Percentiles rank a stretch among this genome's conserved stretches.
Evolutionary conservation across 2,888 invertebrate genomes (phyloP).

Genomic region (Pimpla rufipes): DNA sequence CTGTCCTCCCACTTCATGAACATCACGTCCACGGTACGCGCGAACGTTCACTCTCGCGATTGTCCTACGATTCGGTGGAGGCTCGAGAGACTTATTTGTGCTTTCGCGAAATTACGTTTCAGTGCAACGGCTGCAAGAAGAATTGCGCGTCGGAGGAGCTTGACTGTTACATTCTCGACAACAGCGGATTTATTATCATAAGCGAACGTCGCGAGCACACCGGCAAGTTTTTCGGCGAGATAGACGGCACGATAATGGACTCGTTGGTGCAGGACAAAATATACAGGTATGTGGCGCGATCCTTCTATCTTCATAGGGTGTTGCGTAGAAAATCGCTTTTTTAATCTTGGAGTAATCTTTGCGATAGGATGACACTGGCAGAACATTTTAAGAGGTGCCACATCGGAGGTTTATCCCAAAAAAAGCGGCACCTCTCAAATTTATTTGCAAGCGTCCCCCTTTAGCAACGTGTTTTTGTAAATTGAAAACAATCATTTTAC

Average conservation of each 20-base stretch:
- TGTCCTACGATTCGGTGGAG: not conserved
- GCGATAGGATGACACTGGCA: too few relatives aligned
- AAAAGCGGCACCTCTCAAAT: too few relatives aligned
- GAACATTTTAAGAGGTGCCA: too few relatives aligned
- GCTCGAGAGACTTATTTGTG: not conserved
- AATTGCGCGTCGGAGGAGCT: slow-evolving; percentile 95
- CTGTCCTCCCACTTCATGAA: slow-evolving; percentile 94
- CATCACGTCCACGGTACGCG: slow-evolving; percentile 93
- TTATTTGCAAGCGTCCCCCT: too few relatives aligned
- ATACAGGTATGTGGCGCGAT: slow-evolving; percentile 86
- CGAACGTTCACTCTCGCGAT: not conserved
- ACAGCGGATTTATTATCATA: slow-evolving; percentile 97
- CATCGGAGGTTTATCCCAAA: too few relatives aligned
- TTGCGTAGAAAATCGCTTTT: too few relatives aligned
- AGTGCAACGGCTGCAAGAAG: slow-evolving; percentile 93
- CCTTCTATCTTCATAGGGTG: too few relatives aligned
- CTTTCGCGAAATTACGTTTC: slow-evolving; percentile 49
- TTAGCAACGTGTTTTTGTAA: too few relatives aligned
- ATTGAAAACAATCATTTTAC: too few relatives aligned
- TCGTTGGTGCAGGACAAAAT: slow-evolving; percentile 96
- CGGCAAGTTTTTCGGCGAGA: slow-evolving; percentile 97
- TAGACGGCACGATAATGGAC: slow-evolving; percentile 97
- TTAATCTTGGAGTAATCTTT: too few relatives aligned
- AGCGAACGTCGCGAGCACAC: slow-evolving; percentile 95
- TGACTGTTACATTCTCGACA: slow-evolving; percentile 97